phyloP scores from a whole-genome alignment of 2,888 invertebrate genomes.

The Sthenelais limicola region DNA sequence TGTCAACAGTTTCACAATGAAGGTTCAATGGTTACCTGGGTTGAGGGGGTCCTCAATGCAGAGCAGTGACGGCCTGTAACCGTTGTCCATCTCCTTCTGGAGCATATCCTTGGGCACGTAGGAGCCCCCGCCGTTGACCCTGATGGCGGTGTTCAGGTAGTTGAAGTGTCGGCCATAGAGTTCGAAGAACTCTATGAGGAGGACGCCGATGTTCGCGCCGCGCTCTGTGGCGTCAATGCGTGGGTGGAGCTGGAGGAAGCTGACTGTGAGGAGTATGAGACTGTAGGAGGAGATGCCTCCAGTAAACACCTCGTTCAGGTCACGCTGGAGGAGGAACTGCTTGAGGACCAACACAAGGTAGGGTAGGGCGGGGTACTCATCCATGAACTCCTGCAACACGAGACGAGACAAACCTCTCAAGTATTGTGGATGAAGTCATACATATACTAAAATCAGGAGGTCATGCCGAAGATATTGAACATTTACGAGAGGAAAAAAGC shows the following conservation, averaged over 20 bases:
- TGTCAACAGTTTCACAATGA: no score
- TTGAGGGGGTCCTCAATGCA: slow-evolving; percentile 99
- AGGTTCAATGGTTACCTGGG: slow-evolving; percentile 74
- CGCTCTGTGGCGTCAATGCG: slow-evolving; percentile 80
- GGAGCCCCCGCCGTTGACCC: slow-evolving; percentile 92
- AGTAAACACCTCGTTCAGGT: slow-evolving; percentile 99
- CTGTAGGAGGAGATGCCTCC: slow-evolving; percentile 99
- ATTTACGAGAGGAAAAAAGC: no score
- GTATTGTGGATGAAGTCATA: no score
- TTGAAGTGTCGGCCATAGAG: slow-evolving; percentile 94
- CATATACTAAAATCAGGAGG: no score
- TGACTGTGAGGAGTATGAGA: slow-evolving; percentile 97
- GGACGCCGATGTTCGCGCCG: slow-evolving; percentile 87
- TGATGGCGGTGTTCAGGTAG: slow-evolving; percentile 92
- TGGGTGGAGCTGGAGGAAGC: slow-evolving; percentile 88
- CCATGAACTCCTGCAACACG: slow-evolving; percentile 77
- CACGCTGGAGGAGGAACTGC: slow-evolving; percentile 97
- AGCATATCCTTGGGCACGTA: slow-evolving; percentile 93
- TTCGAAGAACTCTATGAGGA: slow-evolving; percentile 97
- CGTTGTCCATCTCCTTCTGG: slow-evolving; percentile 93
- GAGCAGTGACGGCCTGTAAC: slow-evolving; percentile 90
- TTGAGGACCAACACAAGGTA: slow-evolving; percentile 97
- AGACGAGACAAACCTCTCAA: not conserved
- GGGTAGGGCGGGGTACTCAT: slow-evolving; percentile 82
- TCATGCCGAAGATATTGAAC: no score